phyloP scores from a whole-genome alignment of 1,140 invertebrate species.

The Drosophila nigrodunni region DNA sequence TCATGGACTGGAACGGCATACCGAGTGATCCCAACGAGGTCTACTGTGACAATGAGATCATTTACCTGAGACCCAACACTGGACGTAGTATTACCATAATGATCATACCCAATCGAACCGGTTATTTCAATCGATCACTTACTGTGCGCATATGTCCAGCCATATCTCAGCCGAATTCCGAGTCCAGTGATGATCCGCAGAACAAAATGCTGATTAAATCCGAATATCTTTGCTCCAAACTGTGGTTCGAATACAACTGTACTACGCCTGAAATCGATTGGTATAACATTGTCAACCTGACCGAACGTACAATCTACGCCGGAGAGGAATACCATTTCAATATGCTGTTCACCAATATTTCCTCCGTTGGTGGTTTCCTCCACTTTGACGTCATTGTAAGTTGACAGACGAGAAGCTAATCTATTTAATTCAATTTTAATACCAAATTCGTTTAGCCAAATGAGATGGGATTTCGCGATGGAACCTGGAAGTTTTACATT shows the following conservation, averaged over 20 bases:
- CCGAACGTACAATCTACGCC: conserved; percentile 52
- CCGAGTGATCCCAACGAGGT: conserved; percentile 71
- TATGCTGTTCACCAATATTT: conserved; percentile 63
- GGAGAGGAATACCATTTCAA: conserved; percentile 66
- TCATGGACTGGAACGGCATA: conserved; percentile 79
- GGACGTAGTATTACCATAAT: conserved; percentile 70
- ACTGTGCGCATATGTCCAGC: conserved; percentile 69
- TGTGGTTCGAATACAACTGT: conserved; percentile 77
- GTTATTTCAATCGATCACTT: conserved; percentile 63
- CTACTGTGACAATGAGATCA: conserved; percentile 73
- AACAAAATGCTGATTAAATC: conserved; percentile 49
- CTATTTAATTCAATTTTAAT: neutral
- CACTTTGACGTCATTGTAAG: conserved; percentile 75
- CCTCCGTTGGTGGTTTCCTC: conserved; percentile 60
- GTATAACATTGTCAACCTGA: conserved; percentile 51
- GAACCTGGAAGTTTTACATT: conserved; percentile 69
- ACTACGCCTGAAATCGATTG: conserved; percentile 61
- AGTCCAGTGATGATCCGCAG: conserved; percentile 38
- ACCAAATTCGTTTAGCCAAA: conserved; percentile 42
- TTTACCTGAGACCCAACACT: conserved; percentile 71
- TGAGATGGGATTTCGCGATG: conserved; percentile 66
- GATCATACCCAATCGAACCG: conserved; percentile 67
- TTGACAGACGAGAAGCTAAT: neutral
- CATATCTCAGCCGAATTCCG: neutral
- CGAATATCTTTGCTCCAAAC: conserved; percentile 62